Conservation (phyloP, 92 coral and sea anemone genomes). For the Porites cylindrica region DNA sequence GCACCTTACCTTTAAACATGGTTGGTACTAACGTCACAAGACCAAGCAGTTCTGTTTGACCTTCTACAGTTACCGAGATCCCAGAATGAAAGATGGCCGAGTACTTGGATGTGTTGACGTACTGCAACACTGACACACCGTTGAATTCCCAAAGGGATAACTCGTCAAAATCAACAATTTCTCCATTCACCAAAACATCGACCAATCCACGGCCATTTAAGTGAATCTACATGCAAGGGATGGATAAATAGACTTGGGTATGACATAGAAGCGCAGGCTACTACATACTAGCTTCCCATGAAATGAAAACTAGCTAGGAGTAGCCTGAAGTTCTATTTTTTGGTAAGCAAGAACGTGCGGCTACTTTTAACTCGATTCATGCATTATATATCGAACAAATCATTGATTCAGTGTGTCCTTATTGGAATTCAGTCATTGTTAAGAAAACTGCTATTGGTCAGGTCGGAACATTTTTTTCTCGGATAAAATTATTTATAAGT, state of each 20-base stretch:
- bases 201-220: slow-evolving; percentile 53
- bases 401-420: too few relatives aligned
- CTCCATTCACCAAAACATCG: slow-evolving; percentile 73
- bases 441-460: too few relatives aligned
- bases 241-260: neutral
- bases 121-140: slow-evolving; percentile 54
- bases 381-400: too few relatives aligned
- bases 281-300: too few relatives aligned
- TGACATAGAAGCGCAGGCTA: too few relatives aligned
- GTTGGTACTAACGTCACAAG: slow-evolving; percentile 58
- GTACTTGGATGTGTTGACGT: slow-evolving; percentile 55
- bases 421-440: too few relatives aligned
- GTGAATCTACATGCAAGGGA: slow-evolving; percentile 52
- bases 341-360: too few relatives aligned
- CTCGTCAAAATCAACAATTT: slow-evolving; percentile 62
- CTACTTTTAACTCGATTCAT: too few relatives aligned
- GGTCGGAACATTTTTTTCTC: too few relatives aligned
- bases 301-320: too few relatives aligned
- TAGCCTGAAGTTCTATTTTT: too few relatives aligned
- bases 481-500: too few relatives aligned
- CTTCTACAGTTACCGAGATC: slow-evolving; percentile 62
- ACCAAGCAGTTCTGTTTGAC: slow-evolving; percentile 40
- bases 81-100: slow-evolving; percentile 67
- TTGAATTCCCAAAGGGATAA: slow-evolving; percentile 54
- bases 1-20: slow-evolving; percentile 38